phyloP scores from a whole-genome alignment of 2,888 invertebrate species.

The Synanthedon vespiformis region DNA sequence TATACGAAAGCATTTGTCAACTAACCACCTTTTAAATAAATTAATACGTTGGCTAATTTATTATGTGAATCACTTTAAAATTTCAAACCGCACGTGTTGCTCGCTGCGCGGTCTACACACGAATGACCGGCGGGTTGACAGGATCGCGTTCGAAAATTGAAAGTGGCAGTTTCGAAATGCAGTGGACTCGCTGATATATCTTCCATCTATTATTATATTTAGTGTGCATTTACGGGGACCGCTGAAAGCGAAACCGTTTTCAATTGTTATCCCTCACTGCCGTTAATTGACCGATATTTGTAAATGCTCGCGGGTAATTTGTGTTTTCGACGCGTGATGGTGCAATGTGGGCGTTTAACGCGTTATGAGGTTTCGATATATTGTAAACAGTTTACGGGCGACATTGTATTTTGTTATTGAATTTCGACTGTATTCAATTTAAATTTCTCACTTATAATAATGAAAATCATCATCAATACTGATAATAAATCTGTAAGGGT shows the following conservation, averaged over 20 bases:
- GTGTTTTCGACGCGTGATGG: constrained; percentile 1
- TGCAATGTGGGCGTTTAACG: not conserved
- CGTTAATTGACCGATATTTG: constrained; percentile 59
- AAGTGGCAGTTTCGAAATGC: constrained; percentile 49
- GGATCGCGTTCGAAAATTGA: constrained; percentile 43
- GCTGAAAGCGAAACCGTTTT: constrained; percentile 60
- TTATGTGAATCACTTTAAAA: not conserved
- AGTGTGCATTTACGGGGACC: constrained; percentile 46
- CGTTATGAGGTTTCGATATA: not conserved
- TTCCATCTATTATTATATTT: constrained; percentile 66
- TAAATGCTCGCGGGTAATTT: constrained; percentile 42
- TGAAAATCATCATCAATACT: no score
- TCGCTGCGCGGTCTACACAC: not conserved
- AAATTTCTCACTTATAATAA: no score
- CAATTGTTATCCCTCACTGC: constrained; percentile 56
- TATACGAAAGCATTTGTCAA: not conserved
- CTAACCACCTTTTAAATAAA: not conserved
- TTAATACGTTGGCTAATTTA: not conserved
- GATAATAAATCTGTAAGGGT: no score
- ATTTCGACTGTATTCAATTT: no score
- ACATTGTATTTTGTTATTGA: no score
- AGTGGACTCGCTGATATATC: constrained; percentile 54
- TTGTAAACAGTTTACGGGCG: not conserved
- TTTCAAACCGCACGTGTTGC: not conserved
- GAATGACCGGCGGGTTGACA: not conserved